phyloP scores from a whole-genome alignment of 1,140 invertebrate species.

The Monochamus saltuarius region DNA sequence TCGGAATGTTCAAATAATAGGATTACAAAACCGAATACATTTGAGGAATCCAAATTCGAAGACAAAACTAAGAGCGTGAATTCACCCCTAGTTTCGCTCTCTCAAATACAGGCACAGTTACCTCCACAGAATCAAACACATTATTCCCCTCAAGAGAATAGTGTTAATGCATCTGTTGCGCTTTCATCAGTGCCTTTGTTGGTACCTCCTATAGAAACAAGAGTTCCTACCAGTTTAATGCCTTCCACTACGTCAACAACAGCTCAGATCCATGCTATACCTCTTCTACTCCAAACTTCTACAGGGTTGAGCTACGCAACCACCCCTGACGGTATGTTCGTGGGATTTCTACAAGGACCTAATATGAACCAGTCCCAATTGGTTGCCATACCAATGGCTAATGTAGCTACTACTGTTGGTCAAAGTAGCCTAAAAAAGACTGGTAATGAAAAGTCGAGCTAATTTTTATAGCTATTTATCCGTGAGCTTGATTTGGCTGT shows the following conservation, averaged over 20 bases:
- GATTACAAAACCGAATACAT: no score
- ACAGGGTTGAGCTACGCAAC: slow-evolving; percentile 27
- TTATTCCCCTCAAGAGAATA: background rate
- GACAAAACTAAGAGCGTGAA: no score
- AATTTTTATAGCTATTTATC: no score
- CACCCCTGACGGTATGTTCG: slow-evolving; percentile 28
- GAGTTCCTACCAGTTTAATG: background rate
- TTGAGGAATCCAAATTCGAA: no score
- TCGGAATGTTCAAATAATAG: no score
- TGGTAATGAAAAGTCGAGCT: background rate
- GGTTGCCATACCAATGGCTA: slow-evolving; percentile 28
- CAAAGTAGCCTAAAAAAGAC: background rate
- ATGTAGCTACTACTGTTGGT: slow-evolving; percentile 6
- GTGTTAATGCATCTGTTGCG: no score
- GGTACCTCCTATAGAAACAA: no score
- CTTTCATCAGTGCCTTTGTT: background rate
- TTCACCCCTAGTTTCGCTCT: background rate
- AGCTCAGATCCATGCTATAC: slow-evolving; percentile 23
- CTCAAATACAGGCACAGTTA: background rate
- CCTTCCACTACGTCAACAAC: background rate
- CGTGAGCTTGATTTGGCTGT: no score
- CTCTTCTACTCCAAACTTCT: slow-evolving; percentile 26
- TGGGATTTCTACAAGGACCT: slow-evolving; percentile 26
- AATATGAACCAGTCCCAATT: slow-evolving; percentile 22
- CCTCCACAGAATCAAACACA: background rate